phyloP scores from a whole-genome alignment of 2,888 invertebrate species.

The Athalia circularis region DNA sequence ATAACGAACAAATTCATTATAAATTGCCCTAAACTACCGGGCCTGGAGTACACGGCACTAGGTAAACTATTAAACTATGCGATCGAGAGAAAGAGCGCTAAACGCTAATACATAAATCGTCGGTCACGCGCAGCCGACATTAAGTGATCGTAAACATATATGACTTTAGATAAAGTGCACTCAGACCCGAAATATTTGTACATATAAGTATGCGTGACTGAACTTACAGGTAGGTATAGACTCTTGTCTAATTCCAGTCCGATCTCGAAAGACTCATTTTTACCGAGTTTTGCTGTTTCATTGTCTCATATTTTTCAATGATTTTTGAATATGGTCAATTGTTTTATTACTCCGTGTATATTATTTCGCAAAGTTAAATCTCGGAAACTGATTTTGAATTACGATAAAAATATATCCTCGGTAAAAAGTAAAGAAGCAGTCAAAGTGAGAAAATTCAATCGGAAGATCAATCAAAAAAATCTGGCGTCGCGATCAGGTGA shows the following conservation, averaged over 20 bases:
- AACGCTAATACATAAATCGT: constrained; percentile 28
- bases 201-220: background rate
- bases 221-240: background rate
- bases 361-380: background rate
- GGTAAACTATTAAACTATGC: constrained; percentile 16
- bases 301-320: too few species aligned
- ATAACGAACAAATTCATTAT: constrained; percentile 40
- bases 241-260: background rate
- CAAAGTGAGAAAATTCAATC: constrained; percentile 3
- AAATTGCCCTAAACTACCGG: constrained; percentile 3
- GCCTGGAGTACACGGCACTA: constrained; percentile 3
- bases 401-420: background rate
- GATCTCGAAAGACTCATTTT: too few species aligned
- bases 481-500: constrained; percentile 26
- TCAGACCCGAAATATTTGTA: constrained; percentile 2
- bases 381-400: background rate
- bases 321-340: too few species aligned
- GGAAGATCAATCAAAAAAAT: constrained; percentile 25
- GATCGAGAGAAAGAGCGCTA: constrained; percentile 21
- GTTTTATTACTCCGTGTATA: too few species aligned
- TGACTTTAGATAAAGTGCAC: constrained; percentile 5
- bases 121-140: constrained; percentile 44
- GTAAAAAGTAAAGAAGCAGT: background rate
- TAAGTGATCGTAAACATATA: constrained; percentile 44
- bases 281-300: too few species aligned